These are phyloP conservation scores for Strongylocentrotus purpuratus DNA, from an alignment of 35 echinoderm and acorn worm species.

Conservation along the genomic window DNA sequence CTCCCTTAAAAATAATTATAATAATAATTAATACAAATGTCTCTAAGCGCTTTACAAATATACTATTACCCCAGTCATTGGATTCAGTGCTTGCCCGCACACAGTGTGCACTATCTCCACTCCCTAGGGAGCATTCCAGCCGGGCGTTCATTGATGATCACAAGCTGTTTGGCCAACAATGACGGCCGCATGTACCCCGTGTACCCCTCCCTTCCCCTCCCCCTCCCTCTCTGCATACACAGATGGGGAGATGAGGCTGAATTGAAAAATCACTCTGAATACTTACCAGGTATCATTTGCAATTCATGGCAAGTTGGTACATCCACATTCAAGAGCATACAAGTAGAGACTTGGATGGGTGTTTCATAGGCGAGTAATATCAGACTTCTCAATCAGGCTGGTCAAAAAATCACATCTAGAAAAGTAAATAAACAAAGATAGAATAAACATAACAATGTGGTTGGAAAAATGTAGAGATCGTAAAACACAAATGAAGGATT, in stretches of 20 bases:
- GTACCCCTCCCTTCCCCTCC: background rate
- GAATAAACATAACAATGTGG: background rate
- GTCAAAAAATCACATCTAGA: background rate
- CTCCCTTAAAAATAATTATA: too few species aligned
- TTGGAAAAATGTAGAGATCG: background rate
- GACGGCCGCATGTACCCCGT: too few species aligned
- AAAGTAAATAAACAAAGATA: background rate
- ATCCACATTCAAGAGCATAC: background rate
- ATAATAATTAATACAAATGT: too few species aligned
- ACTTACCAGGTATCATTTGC: slow-evolving; percentile 37
- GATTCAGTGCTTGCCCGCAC: too few species aligned
- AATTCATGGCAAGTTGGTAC: background rate
- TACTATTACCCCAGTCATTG: too few species aligned
- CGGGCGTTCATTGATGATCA: too few species aligned
- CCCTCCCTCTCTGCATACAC: background rate
- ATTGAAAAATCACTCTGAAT: background rate
- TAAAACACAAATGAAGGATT: too few species aligned
- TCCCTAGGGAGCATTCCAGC: too few species aligned
- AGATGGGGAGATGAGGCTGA: background rate
- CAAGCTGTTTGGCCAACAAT: too few species aligned
- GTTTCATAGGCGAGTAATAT: background rate
- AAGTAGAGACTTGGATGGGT: background rate
- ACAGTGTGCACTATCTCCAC: too few species aligned
- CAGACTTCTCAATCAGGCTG: background rate
- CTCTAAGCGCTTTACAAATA: too few species aligned